Percentiles rank a stretch among this genome's conserved stretches.
Evolutionary conservation across 2,113 vertebrate species (phyloP).

Genomic region (Eubucco bourcierii): DNA sequence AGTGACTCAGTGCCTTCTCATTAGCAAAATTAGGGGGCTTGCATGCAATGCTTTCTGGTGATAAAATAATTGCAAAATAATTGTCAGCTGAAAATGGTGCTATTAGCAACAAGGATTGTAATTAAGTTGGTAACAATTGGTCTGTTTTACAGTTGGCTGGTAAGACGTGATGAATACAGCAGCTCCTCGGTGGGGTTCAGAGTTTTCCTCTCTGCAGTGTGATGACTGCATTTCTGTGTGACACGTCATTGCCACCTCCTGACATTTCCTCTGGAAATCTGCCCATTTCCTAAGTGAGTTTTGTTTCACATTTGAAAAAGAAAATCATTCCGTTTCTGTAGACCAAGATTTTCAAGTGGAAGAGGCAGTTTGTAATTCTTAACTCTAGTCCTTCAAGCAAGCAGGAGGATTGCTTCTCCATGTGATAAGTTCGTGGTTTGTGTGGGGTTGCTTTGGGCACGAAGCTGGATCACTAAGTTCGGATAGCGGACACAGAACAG

Average conservation of each 20-base stretch:
- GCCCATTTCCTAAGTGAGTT: slow-evolving; percentile 37
- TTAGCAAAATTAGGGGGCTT: neutral
- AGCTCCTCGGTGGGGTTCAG: neutral
- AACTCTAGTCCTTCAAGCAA: neutral
- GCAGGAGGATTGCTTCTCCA: neutral
- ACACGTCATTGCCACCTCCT: neutral
- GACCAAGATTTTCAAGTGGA: neutral
- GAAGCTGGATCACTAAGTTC: neutral
- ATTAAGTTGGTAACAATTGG: slow-evolving; percentile 16
- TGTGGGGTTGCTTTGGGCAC: neutral
- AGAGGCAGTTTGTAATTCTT: neutral
- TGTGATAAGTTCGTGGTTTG: accelerated
- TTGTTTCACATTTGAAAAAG: slow-evolving; percentile 17
- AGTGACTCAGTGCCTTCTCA: neutral
- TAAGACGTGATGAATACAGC: neutral
- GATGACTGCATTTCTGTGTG: neutral
- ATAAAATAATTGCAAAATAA: slow-evolving; percentile 41
- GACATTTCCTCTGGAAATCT: slow-evolving; percentile 20
- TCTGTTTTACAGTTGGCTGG: slow-evolving; percentile 10
- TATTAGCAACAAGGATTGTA: slow-evolving; percentile 6
- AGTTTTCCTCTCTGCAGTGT: neutral
- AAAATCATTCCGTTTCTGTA: neutral
- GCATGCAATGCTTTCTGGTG: neutral
- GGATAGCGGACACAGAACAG: neutral
- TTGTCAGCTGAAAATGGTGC: slow-evolving; percentile 24